Evolutionary conservation across 2,888 invertebrate genomes (phyloP).

Genomic region (Himalopsyche kuldschensis): DNA sequence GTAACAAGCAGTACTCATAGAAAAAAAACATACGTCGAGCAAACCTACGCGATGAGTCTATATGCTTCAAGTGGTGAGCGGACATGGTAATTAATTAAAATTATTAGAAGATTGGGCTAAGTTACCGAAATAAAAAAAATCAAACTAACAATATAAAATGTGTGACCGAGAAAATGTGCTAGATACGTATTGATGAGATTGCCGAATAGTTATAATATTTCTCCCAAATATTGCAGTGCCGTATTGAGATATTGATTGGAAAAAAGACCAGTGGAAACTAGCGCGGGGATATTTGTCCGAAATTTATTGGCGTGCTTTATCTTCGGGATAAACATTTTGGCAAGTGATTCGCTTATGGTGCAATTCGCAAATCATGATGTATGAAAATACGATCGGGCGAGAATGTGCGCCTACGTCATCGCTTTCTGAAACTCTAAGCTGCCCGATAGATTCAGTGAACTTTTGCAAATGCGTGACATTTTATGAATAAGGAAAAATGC

Average conservation of each 20-base stretch:
- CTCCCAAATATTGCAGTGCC: neutral
- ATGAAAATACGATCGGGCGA: neutral
- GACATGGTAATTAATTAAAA: too few species aligned
- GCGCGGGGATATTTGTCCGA: neutral
- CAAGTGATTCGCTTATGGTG: slow-evolving; percentile 1
- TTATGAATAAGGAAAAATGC: neutral
- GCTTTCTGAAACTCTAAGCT: neutral
- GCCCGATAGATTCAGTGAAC: neutral
- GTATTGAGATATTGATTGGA: neutral
- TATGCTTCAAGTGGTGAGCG: too few species aligned
- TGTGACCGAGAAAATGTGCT: too few species aligned
- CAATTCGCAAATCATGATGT: neutral
- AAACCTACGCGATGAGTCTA: too few species aligned
- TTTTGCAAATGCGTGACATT: neutral
- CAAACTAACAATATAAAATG: too few species aligned
- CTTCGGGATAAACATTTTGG: neutral
- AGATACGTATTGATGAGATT: neutral
- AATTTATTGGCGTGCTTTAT: neutral
- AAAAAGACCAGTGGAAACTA: neutral
- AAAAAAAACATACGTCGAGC: too few species aligned
- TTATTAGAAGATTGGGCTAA: too few species aligned
- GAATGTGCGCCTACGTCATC: neutral
- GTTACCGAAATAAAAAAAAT: too few species aligned
- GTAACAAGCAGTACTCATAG: too few species aligned
- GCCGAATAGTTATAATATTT: neutral